Base-by-base conservation (phyloP, 1,140 invertebrate genomes). In the Bombus fervidus region DNA sequence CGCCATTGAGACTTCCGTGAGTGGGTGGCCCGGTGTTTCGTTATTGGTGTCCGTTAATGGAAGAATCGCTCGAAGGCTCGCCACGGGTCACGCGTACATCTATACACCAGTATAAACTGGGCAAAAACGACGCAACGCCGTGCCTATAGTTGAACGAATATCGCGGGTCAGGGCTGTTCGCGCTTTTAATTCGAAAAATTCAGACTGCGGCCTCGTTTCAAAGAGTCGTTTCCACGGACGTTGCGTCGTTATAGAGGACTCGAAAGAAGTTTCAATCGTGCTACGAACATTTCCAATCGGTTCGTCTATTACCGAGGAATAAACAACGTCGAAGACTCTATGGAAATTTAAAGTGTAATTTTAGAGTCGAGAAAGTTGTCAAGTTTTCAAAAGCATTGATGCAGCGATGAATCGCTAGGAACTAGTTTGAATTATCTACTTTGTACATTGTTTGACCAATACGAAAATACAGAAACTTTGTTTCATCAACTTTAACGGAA, bases 1-100 rank as follows among this genome's bases (percentile, higher is more conserved):
- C 25, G 47, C 6, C 25, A 76, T 59, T 37, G 28, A 72, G 34
- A 37, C 28, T 77, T 59, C 57, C 34, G 15, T 1, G 57, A 62
- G 57, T 18, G 75, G 57, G n/a, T 9, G 28, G 39, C 71, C 1
- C 39, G 71, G 39, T 72, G 34, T 76, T 76, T 76, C 31, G 34
- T 77, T 62, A 77, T 77, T 10, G 74, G 53, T 39, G 74, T 76
- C 73, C 59, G 53, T 76, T 39, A 59, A 59, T 15, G 47, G 47
- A 57, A n/a, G 6, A 39, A 18, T 10, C 53, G 74, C 34, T 39
- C 3, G 53, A 59, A 59, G 34, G 53, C 53, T 76, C 28, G 25
- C 74, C 53, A 39, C 74, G 13, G 74, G 74, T 59, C 74, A 41
- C 69, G 69, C 69, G 69, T 71, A 12, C 2, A 12, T 25, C 31